Percentiles rank a stretch among this genome's conserved stretches.
These are phyloP conservation scores for Geotrupes spiniger DNA, from an alignment of 2,888 invertebrate species.

Conservation along the genomic window DNA sequence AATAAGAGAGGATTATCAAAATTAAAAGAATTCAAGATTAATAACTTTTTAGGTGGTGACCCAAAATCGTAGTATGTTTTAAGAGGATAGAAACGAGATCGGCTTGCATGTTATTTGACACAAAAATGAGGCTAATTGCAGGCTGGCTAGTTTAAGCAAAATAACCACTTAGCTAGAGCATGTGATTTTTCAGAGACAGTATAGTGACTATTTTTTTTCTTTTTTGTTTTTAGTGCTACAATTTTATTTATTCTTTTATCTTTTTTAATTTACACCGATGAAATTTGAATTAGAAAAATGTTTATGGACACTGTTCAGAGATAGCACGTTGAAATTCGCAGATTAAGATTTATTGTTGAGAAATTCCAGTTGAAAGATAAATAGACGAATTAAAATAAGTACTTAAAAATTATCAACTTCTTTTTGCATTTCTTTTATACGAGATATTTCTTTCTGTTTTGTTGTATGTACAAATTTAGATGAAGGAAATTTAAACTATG, in stretches of 20 bases:
- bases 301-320: background rate
- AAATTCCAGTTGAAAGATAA: background rate
- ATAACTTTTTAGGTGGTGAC: slow-evolving; percentile 35
- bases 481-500: slow-evolving; percentile 7
- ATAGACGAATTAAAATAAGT: background rate
- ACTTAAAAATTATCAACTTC: slow-evolving; percentile 6
- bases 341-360: slow-evolving; percentile 11
- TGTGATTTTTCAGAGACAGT: slow-evolving; percentile 36
- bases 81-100: slow-evolving; percentile 16
- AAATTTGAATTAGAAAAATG: slow-evolving; percentile 14
- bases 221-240: slow-evolving; percentile 32
- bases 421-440: slow-evolving; percentile 10
- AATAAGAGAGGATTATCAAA: slow-evolving; percentile 22
- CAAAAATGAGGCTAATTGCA: slow-evolving; percentile 19
- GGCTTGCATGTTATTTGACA: slow-evolving; percentile 20
- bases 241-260: slow-evolving; percentile 34
- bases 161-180: slow-evolving; percentile 32
- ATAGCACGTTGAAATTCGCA: background rate
- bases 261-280: slow-evolving; percentile 25
- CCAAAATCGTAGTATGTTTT: slow-evolving; percentile 36
- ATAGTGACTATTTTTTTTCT: slow-evolving; percentile 31
- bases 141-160: slow-evolving; percentile 19
- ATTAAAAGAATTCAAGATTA: slow-evolving; percentile 23
- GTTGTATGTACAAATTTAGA: slow-evolving; percentile 19
- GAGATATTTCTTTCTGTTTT: slow-evolving; percentile 13